Evolutionary conservation across 2,888 invertebrate genomes (phyloP).

Genomic region (Platycnemis pennipes): DNA sequence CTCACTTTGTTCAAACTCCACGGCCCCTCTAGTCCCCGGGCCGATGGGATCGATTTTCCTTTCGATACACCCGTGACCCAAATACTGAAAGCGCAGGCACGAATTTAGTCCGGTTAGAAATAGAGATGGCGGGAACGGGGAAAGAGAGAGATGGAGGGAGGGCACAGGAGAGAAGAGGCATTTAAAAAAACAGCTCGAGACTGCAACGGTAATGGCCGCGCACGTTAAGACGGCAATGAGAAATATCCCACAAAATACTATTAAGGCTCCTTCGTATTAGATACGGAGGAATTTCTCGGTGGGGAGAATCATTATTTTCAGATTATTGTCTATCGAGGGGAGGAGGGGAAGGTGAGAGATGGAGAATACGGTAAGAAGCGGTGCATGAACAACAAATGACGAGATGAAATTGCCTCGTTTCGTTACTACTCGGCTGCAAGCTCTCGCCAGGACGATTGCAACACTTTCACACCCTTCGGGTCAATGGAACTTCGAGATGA

Average conservation of each 20-base stretch:
- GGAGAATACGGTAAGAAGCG: not conserved
- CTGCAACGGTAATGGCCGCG: slow-evolving; percentile 11
- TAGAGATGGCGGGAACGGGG: not conserved
- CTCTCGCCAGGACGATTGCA: not conserved
- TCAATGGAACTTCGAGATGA: slow-evolving; percentile 6
- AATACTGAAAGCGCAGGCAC: slow-evolving; percentile 39
- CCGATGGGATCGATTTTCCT: slow-evolving; percentile 52
- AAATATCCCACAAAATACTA: not conserved
- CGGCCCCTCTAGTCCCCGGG: not conserved
- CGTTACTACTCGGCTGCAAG: not conserved
- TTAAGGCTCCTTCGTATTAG: not conserved
- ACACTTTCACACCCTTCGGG: not conserved
- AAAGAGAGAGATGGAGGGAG: not conserved
- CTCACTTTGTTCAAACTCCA: not conserved
- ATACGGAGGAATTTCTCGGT: not conserved
- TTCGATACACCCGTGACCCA: slow-evolving; percentile 64
- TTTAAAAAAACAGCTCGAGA: not conserved
- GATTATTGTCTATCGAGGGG: not conserved
- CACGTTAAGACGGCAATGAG: slow-evolving; percentile 1
- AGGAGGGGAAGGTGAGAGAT: not conserved
- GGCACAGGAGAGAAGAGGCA: not conserved
- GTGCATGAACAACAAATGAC: not conserved
- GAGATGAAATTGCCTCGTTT: not conserved
- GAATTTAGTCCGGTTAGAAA: slow-evolving; percentile 30
- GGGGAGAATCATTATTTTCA: not conserved